Base-by-base conservation (phyloP, 1,140 invertebrate species). In the Heliconius hewitsoni region DNA sequence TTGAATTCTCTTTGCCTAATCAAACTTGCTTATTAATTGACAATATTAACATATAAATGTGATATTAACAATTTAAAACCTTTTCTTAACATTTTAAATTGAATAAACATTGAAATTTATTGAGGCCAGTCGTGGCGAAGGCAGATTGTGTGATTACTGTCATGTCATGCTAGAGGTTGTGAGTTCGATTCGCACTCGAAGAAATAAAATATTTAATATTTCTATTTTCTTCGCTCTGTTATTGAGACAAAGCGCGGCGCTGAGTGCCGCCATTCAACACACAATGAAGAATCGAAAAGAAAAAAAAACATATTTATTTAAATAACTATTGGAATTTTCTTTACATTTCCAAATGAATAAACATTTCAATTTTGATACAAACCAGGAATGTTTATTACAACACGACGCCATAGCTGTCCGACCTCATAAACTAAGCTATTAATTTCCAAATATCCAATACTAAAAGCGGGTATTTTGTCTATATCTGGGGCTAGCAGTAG, bases 401-500 rank as follows among this genome's bases (percentile, higher is more conserved):
- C 60, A 66, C 60, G 27, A 66, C 27, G 60, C 27, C 13, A 66
- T 66, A 30, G 60, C 60, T 30, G 60, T 30, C 60, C 60, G 23
- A 66, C n/a, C 60, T 66, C 60, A 30, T 66, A 66, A 66, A 66
- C 27, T 30, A 5, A 66, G 60, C 27, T 66, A 66, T 27, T 66
- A 66, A 66, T 66, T 27, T 66, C 27, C 60, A 66, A 66, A 66
- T 66, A 66, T 66, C 23, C 23, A 30, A 66, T 66, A 66, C 60
- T 66, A 66, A 66, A 66, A 66, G 60, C 27, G 60, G 3, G 27
- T 66, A 30, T 66, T 66, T 66, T 30, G 60, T 66, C 27, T 66
- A 66, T 66, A 66, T 66, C 23, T 66, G 55, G n/a, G 55, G 60
- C 60, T 30, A 30, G 60, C 13, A 16, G 23, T 30, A 66, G 60